Conservation (phyloP, 2,888 invertebrate genomes). For the Ormyrus nitidulus region DNA sequence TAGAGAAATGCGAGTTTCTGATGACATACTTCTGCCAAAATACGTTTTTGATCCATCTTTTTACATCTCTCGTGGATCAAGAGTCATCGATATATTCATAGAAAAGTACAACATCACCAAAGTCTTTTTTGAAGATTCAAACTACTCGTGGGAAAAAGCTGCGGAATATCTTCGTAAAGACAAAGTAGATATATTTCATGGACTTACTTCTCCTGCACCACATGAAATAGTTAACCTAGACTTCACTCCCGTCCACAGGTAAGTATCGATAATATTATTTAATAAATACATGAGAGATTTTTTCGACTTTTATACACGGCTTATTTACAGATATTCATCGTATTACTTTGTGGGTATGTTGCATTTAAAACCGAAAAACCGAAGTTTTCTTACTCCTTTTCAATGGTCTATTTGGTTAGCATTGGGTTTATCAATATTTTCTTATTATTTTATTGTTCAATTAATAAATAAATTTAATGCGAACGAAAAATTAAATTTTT, state of each 20-base stretch:
- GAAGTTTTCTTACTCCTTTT: background rate
- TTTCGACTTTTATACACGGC: background rate
- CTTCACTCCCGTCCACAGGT: background rate
- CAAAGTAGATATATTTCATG: conserved; percentile 1
- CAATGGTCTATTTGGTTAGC: background rate
- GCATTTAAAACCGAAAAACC: background rate
- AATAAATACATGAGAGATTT: too few species aligned
- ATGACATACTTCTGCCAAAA: conserved; percentile 1
- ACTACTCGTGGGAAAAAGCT: conserved; percentile 7
- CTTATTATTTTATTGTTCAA: conserved; percentile 2
- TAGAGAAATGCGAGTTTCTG: background rate
- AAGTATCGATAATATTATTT: background rate
- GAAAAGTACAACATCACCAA: background rate
- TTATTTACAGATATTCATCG: background rate
- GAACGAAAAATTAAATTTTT: conserved; percentile 10
- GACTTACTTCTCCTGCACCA: background rate
- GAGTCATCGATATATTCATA: background rate
- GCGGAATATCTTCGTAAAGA: background rate
- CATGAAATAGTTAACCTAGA: background rate
- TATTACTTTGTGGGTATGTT: conserved; percentile 12
- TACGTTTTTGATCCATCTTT: background rate
- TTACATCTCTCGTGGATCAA: background rate
- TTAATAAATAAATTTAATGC: background rate
- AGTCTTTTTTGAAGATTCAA: background rate
- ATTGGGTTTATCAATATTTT: background rate